Evolutionary conservation across 2,797 vertebrate species (phyloP), one percentile per base, ranked within the genome.

Genomic region (Fratercula arctica): DNA sequence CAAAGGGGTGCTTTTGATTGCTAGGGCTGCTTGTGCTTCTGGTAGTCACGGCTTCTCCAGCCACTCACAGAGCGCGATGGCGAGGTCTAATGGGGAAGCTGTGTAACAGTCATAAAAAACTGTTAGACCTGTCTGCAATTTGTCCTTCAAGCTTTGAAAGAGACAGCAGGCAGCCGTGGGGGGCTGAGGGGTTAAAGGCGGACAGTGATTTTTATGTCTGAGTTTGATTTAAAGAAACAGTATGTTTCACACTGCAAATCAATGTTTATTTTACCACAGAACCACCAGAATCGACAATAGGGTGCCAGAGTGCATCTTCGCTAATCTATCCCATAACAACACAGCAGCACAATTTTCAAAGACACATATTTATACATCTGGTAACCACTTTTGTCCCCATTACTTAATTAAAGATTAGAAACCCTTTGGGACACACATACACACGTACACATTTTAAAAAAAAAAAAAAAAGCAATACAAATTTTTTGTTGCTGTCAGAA

Each of bases 211-310:
- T 78, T 78, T 82, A 86, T 43, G 70, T 93, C 94, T 19, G 72
- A 78, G 23, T 95, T 91, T 90, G 59, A 83, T 86, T 85, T 85
- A 92, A 97, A 67, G 7, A 90, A 93, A 89, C 10, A 3, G 85
- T 92, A 90, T 81, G n/a, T 82, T 83, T 96, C 89, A 89, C 77
- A 73, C 86, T 85, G 91, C 87, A 96, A 97, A 85, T 66, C 89
- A 91, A 51, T 24, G 45, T 97, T 97, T 96, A 95, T 96, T 97
- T 90, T 91, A 82, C 88, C 87, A 95, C 60, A 63, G 80, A 76
- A 93, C 77, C 87, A 77, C 60, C 81, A 89, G 63, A 95, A 95
- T 60, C 8, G 9, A 83, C 78, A 75, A 72, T 0, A 84, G 48
- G 60, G 53, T 21, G 57, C 59, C 50, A 54, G 43, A 59, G 70